Percentiles rank a stretch among this genome's conserved stretches.
Conservation (phyloP, 2,888 invertebrate genomes). For the Calameuta pallipes region DNA sequence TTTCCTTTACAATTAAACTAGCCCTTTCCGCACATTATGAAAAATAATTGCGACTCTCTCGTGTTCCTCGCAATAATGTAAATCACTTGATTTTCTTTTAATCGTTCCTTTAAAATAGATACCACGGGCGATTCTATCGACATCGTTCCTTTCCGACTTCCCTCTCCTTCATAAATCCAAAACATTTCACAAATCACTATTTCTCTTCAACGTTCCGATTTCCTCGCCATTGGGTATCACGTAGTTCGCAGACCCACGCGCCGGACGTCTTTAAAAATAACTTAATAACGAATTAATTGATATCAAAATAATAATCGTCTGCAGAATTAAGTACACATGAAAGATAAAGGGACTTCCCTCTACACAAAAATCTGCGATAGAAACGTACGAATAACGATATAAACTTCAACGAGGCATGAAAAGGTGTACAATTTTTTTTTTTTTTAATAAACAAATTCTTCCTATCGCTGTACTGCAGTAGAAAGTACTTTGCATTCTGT, state of each 20-base stretch:
- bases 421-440: not conserved
- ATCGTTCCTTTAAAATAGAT: not conserved
- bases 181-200: not conserved
- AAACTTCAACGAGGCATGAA: not conserved
- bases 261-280: not conserved
- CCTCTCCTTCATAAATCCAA: not conserved
- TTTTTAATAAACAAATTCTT: no score
- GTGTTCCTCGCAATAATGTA: not conserved
- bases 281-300: not conserved
- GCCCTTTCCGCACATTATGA: not conserved
- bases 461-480: no score
- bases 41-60: conserved; percentile 4
- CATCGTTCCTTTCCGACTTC: not conserved
- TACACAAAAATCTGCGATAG: not conserved
- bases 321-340: not conserved
- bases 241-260: not conserved
- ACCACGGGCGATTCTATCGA: not conserved
- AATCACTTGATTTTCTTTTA: not conserved
- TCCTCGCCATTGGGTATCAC: not conserved
- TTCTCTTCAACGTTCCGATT: not conserved
- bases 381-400: not conserved
- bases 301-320: not conserved
- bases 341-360: not conserved
- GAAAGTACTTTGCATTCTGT: not conserved
- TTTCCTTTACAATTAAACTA: not conserved